Evolutionary conservation across 1,140 invertebrate genomes (phyloP).

Genomic region (Semibalanus balanoides): DNA sequence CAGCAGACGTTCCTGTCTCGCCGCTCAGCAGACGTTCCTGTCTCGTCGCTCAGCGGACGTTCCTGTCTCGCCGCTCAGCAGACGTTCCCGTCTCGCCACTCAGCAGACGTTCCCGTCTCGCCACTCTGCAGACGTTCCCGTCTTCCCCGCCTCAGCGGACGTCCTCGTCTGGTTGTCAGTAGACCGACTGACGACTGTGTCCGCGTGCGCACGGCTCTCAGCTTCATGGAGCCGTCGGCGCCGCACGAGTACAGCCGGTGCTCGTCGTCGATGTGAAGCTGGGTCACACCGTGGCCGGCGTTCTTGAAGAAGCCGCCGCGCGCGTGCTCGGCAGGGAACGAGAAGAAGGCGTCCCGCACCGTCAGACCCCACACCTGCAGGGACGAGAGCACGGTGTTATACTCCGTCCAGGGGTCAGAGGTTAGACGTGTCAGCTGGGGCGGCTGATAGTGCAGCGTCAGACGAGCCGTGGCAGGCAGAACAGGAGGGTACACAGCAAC

Average conservation of each 20-base stretch:
- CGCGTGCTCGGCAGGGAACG: constrained; percentile 83
- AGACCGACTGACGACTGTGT: neutral
- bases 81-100: too few relatives aligned
- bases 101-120: too few relatives aligned
- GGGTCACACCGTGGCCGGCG: constrained; percentile 89
- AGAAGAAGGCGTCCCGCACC: constrained; percentile 67
- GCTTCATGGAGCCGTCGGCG: constrained; percentile 96
- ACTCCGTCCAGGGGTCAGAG: too few relatives aligned
- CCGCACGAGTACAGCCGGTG: constrained; percentile 91
- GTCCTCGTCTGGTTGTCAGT: neutral
- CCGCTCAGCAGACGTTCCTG: too few relatives aligned
- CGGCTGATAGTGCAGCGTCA: neutral
- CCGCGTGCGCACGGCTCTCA: constrained; percentile 36
- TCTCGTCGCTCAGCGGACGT: too few relatives aligned
- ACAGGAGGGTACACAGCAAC: too few relatives aligned
- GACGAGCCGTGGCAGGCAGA: neutral
- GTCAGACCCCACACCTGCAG: constrained; percentile 78
- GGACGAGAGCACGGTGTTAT: too few relatives aligned
- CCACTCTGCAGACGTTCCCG: too few relatives aligned
- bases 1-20: too few relatives aligned
- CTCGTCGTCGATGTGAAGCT: constrained; percentile 73
- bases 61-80: too few relatives aligned
- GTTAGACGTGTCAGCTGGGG: too few relatives aligned
- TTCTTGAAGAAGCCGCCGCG: constrained; percentile 77
- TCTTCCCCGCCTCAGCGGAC: too few relatives aligned